Percentiles rank a stretch among this genome's conserved stretches.
These are phyloP conservation scores for Carposina sasakii DNA, from an alignment of 1,140 invertebrate genomes.

Conservation along the genomic window DNA sequence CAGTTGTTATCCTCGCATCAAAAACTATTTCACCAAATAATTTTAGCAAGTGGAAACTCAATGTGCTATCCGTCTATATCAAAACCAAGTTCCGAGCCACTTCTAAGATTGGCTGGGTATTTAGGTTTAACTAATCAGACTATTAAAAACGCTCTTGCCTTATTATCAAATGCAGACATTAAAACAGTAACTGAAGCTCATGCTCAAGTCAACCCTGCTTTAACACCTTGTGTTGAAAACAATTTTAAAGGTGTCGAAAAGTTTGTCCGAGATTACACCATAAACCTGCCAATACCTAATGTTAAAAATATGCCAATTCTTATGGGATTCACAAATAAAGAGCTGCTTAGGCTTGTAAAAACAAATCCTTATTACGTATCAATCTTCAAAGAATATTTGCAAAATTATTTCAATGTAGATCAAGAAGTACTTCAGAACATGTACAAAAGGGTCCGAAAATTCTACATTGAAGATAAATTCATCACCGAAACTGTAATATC, in stretches of 20 bases:
- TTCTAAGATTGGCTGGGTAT: slow-evolving; percentile 11
- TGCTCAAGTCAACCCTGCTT: not conserved
- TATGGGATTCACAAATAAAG: slow-evolving; percentile 6
- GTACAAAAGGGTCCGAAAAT: slow-evolving; percentile 14
- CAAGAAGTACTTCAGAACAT: slow-evolving; percentile 13
- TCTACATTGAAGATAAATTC: slow-evolving; percentile 29
- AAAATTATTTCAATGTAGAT: slow-evolving; percentile 15
- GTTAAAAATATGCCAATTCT: slow-evolving; percentile 4
- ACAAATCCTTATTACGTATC: not conserved
- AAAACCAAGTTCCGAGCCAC: slow-evolving; percentile 6
- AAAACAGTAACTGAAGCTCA: slow-evolving; percentile 7
- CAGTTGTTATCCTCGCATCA: slow-evolving; percentile 16
- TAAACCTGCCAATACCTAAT: not conserved
- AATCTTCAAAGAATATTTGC: slow-evolving; percentile 9
- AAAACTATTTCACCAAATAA: slow-evolving; percentile 16
- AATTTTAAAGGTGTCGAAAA: not conserved
- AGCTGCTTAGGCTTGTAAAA: not conserved
- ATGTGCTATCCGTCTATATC: not conserved
- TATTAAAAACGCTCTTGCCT: slow-evolving; percentile 8
- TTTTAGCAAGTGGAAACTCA: slow-evolving; percentile 13
- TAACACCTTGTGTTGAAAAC: slow-evolving; percentile 11
- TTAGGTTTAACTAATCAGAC: slow-evolving; percentile 11
- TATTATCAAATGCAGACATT: not conserved
- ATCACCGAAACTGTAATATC: slow-evolving; percentile 9
- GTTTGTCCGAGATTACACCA: not conserved